These are phyloP conservation scores for Bombus affinis DNA, from an alignment of 1,140 invertebrate genomes.

Conservation along the genomic window DNA sequence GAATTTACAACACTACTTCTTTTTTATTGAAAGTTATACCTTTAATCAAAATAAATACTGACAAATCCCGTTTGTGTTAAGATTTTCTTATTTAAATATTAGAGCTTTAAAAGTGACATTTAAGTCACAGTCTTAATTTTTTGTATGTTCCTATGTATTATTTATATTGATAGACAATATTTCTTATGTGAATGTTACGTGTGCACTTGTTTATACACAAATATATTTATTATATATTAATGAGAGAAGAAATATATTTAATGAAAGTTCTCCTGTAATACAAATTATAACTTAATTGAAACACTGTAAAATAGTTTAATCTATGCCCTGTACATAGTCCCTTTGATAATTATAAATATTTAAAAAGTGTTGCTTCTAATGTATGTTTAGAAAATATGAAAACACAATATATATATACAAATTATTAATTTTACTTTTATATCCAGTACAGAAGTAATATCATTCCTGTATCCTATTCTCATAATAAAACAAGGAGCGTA, in stretches of 20 bases:
- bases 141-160: conserved; percentile 15
- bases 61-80: neutral
- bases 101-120: conserved; percentile 23
- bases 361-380: conserved; percentile 2
- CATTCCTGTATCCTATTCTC: conserved; percentile 24
- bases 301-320: conserved; percentile 43
- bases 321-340: conserved; percentile 46
- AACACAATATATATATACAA: conserved; percentile 44
- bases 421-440: conserved; percentile 46
- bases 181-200: neutral
- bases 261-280: conserved; percentile 25
- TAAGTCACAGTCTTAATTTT: conserved; percentile 39
- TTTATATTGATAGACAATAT: conserved; percentile 42
- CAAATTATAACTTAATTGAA: conserved; percentile 21
- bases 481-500: conserved; percentile 43
- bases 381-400: conserved; percentile 28
- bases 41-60: conserved; percentile 14
- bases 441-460: conserved; percentile 27
- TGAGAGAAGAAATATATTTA: conserved; percentile 10
- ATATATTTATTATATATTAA: conserved; percentile 31
- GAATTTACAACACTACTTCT: neutral
- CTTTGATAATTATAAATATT: conserved; percentile 35
- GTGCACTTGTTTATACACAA: neutral
- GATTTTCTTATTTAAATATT: conserved; percentile 14
- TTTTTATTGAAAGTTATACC: neutral